A percentile compares a stretch with the other conserved stretches of the same genome.
Evolutionary conservation across 2,113 vertebrate species (phyloP).

Genomic region (Ictalurus punctatus): DNA sequence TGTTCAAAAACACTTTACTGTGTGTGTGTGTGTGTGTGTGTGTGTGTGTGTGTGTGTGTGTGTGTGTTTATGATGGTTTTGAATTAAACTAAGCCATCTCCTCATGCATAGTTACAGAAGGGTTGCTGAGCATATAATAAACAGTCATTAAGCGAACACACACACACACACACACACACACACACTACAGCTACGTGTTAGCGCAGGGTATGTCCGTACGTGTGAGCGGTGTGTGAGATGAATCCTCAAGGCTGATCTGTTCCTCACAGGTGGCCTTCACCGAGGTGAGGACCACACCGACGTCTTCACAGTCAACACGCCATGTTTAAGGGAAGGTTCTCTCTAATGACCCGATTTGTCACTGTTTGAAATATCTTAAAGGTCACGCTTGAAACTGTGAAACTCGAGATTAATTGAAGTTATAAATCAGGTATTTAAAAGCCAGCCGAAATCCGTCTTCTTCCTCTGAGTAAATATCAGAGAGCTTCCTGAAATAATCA

Average conservation of each 20-base stretch:
- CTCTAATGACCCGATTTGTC: conserved; percentile 62
- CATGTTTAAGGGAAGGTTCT: conserved; percentile 59
- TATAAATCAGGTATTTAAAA: conserved; percentile 51
- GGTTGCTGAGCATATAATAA: neutral
- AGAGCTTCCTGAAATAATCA: conserved; percentile 50
- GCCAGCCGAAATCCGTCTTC: conserved; percentile 24
- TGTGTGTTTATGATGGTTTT: neutral
- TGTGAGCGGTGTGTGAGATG: neutral
- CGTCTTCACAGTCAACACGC: conserved; percentile 35
- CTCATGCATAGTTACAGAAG: neutral
- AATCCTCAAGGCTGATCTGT: neutral
- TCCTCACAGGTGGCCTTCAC: conserved; percentile 28
- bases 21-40: neutral
- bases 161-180: neutral
- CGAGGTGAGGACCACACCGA: conserved; percentile 15
- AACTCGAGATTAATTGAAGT: conserved; percentile 57
- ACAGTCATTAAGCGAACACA: neutral
- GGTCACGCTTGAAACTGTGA: conserved; percentile 57
- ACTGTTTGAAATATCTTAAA: conserved; percentile 64
- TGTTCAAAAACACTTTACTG: neutral
- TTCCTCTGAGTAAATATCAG: conserved; percentile 44
- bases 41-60: conserved; percentile 11
- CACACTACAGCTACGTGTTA: neutral
- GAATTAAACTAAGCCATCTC: neutral
- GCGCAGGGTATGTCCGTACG: neutral